phyloP scores from a whole-genome alignment of 1,140 invertebrate species.

The Lepidurus couesii region DNA sequence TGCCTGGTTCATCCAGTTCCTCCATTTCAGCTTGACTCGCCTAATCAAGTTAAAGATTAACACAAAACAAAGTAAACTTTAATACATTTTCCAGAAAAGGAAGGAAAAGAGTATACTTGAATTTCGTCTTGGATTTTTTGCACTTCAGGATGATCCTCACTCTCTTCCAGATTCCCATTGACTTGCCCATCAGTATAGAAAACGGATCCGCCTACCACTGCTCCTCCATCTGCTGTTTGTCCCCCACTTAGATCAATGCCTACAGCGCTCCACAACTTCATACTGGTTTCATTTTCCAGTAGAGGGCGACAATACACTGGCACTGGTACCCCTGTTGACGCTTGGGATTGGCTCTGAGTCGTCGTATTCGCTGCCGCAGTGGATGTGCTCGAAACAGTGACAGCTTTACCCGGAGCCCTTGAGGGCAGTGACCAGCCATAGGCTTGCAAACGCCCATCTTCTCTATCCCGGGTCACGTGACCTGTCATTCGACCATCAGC shows the following conservation, averaged over 20 bases:
- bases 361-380: constrained; percentile 28
- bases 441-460: constrained; percentile 83
- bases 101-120: background rate
- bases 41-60: constrained; percentile 41
- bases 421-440: constrained; percentile 98
- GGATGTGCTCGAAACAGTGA: constrained; percentile 29
- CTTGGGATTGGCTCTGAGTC: background rate
- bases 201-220: constrained; percentile 69
- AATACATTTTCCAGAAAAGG: background rate
- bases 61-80: background rate
- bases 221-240: constrained; percentile 79
- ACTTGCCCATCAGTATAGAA: constrained; percentile 50
- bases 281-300: constrained; percentile 84
- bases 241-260: constrained; percentile 88
- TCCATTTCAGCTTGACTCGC: constrained; percentile 56
- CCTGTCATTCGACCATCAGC: constrained; percentile 25
- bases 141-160: background rate
- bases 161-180: background rate
- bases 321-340: constrained; percentile 68
- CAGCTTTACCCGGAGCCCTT: constrained; percentile 26
- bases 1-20: constrained; percentile 61
- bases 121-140: constrained; percentile 8
- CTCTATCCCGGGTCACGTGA: constrained; percentile 51
- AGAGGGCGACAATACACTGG: constrained; percentile 91
- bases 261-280: constrained; percentile 95